These are phyloP conservation scores for Corynorhinus townsendii DNA, from an alignment of 2,113 vertebrate genomes.

Conservation along the genomic window DNA sequence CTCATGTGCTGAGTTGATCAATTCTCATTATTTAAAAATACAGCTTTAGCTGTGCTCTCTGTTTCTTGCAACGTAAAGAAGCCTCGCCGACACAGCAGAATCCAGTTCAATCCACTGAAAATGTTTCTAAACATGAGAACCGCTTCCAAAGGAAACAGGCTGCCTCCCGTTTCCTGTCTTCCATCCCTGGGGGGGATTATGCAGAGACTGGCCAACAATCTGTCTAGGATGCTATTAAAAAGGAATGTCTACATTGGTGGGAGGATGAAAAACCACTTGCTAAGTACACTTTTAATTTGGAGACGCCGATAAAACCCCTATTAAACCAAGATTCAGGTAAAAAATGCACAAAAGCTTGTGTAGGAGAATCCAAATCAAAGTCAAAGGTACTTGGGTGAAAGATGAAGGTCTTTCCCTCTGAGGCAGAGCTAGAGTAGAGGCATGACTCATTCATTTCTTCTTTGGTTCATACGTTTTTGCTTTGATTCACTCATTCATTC, in stretches of 20 bases:
- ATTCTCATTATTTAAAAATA: not conserved
- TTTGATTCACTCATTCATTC: not conserved
- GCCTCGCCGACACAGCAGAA: not conserved
- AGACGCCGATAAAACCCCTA: not conserved
- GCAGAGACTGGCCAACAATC: not conserved
- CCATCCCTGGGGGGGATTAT: not conserved
- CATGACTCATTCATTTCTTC: not conserved
- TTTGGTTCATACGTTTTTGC: not conserved
- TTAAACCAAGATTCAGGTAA: not conserved
- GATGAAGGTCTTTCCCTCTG: not conserved
- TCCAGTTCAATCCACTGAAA: not conserved
- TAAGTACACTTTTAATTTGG: not conserved
- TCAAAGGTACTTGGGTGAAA: not conserved
- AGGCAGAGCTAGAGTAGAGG: not conserved
- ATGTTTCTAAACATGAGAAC: conserved; percentile 7
- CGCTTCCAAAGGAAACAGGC: not conserved
- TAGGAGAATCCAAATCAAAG: not conserved
- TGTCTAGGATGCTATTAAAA: conserved; percentile 9
- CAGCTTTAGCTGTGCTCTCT: not conserved
- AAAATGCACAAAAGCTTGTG: not conserved
- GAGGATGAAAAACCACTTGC: not conserved
- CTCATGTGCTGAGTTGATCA: not conserved
- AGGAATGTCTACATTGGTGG: not conserved
- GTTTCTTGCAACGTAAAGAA: not conserved
- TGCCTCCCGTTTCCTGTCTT: not conserved